Conservation (phyloP, 2,113 vertebrate species). For the Takifugu bimaculatus region DNA sequence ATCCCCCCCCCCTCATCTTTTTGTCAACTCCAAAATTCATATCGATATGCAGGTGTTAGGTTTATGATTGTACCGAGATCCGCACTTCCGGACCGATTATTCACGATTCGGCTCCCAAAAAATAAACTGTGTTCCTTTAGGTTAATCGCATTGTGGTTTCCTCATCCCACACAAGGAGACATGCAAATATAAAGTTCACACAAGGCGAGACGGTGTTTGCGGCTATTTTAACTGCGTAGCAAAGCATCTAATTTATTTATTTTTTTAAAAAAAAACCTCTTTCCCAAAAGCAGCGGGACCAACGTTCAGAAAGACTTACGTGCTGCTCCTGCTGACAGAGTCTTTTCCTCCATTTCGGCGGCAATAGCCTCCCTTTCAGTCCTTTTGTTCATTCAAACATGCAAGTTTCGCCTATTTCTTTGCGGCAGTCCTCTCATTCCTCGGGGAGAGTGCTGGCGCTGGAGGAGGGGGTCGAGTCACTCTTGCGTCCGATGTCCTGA, state of each 20-base stretch:
- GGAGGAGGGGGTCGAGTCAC: constrained; percentile 34
- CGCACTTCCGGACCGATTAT: constrained; percentile 17
- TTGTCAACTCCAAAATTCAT: constrained; percentile 5
- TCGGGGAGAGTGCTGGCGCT: constrained; percentile 20
- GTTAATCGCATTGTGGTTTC: not conserved
- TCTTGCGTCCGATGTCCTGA: constrained; percentile 35
- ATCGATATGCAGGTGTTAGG: not conserved
- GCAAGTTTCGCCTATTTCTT: constrained; percentile 49
- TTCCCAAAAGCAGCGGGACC: not conserved
- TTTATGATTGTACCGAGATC: not conserved
- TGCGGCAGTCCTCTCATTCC: constrained; percentile 68
- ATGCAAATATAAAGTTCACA: constrained; percentile 10
- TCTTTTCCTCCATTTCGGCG: constrained; percentile 58
- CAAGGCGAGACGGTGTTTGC: not conserved
- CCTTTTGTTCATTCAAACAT: constrained; percentile 63
- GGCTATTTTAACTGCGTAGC: constrained; percentile 1
- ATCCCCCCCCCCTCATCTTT: not conserved
- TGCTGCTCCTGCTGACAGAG: constrained; percentile 35
- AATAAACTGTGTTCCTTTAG: not conserved
- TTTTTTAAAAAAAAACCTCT: constrained; percentile 1
- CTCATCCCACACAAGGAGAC: not conserved
- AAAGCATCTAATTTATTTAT: constrained; percentile 9
- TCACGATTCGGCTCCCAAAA: constrained; percentile 14
- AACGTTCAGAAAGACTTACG: constrained; percentile 57
- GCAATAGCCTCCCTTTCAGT: constrained; percentile 49